These are phyloP conservation scores for Reticulitermes speratus DNA, from an alignment of 1,140 invertebrate genomes.

Conservation along the genomic window DNA sequence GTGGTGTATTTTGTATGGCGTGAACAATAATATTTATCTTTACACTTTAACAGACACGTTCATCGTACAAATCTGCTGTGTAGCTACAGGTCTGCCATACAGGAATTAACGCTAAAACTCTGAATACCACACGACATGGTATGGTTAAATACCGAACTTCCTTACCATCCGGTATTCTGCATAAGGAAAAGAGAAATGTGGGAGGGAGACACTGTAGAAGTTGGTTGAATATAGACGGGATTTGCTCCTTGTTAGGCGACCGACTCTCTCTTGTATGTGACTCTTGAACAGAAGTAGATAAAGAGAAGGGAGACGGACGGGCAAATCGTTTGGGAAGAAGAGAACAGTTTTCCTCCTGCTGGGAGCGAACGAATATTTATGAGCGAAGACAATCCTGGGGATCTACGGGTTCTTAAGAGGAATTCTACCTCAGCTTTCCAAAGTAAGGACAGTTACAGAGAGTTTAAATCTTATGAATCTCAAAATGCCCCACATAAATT, in stretches of 20 bases:
- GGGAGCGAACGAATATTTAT: conserved; percentile 7
- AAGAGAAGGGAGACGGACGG: background rate
- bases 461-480: background rate
- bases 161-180: background rate
- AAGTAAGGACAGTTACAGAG: background rate
- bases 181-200: background rate
- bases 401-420: background rate
- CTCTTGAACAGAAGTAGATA: conserved; percentile 1
- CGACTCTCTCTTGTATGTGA: conserved; percentile 15
- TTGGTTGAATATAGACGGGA: conserved; percentile 9
- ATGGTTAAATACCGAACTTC: background rate
- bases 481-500: background rate
- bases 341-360: background rate
- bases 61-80: too few relatives aligned
- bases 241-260: conserved; percentile 7
- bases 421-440: background rate
- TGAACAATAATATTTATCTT: too few relatives aligned
- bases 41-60: too few relatives aligned
- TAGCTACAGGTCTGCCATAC: too few relatives aligned
- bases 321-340: conserved; percentile 11
- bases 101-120: too few relatives aligned
- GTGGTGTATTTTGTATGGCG: too few relatives aligned
- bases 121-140: too few relatives aligned
- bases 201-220: background rate
- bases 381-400: background rate